These are phyloP conservation scores for Drosophila sechellia DNA, from an alignment of 1,140 invertebrate genomes.

Conservation along the genomic window DNA sequence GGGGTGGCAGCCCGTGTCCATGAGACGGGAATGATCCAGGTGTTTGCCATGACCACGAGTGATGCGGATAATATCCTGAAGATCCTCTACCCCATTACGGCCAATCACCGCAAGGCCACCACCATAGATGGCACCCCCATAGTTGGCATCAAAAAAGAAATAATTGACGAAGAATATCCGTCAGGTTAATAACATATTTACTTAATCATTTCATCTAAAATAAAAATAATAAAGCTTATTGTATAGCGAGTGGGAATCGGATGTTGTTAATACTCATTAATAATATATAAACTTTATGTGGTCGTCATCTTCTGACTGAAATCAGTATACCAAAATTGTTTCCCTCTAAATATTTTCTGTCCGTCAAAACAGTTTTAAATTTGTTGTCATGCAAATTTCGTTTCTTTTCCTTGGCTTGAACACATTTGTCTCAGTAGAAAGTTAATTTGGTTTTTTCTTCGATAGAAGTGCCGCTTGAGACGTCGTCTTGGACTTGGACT, in stretches of 20 bases:
- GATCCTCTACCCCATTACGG: conserved; percentile 32
- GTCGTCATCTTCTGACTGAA: too few species aligned
- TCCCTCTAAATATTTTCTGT: not conserved
- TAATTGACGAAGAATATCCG: too few species aligned
- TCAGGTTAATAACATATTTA: too few species aligned
- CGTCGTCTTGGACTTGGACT: conserved; percentile 44
- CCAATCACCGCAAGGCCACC: conserved; percentile 32
- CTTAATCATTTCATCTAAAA: too few species aligned
- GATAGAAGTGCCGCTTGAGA: conserved; percentile 39
- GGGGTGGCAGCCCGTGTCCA: conserved; percentile 40
- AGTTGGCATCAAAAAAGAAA: not conserved
- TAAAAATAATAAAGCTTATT: too few species aligned
- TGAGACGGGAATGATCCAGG: conserved; percentile 35
- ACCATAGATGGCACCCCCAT: not conserved
- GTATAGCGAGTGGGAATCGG: too few species aligned
- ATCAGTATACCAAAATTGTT: not conserved
- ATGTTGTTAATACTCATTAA: too few species aligned
- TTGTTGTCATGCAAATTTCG: not conserved
- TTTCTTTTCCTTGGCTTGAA: not conserved
- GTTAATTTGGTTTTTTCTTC: not conserved
- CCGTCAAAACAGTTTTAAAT: not conserved
- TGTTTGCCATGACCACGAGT: conserved; percentile 31
- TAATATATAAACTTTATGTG: too few species aligned
- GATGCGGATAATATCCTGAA: conserved; percentile 41
- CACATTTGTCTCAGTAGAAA: not conserved